Evolutionary conservation across 2,797 vertebrate species (phyloP).

Genomic region (Alectoris magna): DNA sequence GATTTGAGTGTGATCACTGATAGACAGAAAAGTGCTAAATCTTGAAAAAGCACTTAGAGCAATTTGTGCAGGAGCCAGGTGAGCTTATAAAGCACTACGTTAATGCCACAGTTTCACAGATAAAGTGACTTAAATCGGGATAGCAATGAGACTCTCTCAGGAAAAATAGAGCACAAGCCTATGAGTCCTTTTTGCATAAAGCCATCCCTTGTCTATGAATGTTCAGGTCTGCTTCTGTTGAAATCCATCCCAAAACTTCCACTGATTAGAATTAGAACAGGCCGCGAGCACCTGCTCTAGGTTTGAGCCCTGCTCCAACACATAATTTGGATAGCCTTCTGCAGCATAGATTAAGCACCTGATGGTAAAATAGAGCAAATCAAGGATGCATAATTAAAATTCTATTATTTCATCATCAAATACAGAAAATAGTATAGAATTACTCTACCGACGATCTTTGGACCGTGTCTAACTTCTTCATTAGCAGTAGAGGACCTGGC

Average conservation of each 20-base stretch:
- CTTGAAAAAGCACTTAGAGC: neutral
- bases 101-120: neutral
- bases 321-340: neutral
- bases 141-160: neutral
- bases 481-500: neutral
- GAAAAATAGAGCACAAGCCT: neutral
- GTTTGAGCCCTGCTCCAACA: neutral
- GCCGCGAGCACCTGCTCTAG: neutral
- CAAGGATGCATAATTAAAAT: neutral
- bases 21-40: neutral
- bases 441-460: neutral
- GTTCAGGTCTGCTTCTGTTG: neutral
- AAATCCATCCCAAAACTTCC: neutral
- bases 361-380: neutral
- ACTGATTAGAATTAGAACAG: neutral
- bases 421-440: neutral
- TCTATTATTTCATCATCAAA: conserved; percentile 13
- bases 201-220: neutral
- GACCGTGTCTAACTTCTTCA: neutral
- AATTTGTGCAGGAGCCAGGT: conserved; percentile 16
- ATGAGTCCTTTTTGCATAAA: neutral
- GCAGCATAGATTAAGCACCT: neutral
- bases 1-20: neutral
- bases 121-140: conserved; percentile 11
- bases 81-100: neutral